These are phyloP conservation scores for Salvelinus sp. DNA, from an alignment of 2,113 vertebrate species.

Conservation along the genomic window DNA sequence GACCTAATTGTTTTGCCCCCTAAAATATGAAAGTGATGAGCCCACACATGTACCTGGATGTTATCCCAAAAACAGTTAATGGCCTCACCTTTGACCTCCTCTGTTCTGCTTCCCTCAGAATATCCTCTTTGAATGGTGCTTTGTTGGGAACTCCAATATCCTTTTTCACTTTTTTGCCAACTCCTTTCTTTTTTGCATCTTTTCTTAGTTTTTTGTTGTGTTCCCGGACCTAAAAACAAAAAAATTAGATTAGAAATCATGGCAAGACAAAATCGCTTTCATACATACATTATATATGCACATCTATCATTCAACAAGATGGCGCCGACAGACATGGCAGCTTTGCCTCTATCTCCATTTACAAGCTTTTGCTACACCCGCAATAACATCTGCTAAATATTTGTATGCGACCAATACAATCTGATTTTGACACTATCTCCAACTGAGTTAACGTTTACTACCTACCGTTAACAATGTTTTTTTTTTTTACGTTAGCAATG, in stretches of 20 bases:
- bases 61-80: conserved; percentile 38
- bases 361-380: no score
- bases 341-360: no score
- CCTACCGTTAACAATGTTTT: no score
- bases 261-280: background rate
- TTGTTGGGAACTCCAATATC: conserved; percentile 85
- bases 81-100: conserved; percentile 80
- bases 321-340: no score
- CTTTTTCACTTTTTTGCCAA: conserved; percentile 78
- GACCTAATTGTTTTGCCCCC: conserved; percentile 61
- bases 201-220: conserved; percentile 87
- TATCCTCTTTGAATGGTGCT: conserved; percentile 92
- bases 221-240: conserved; percentile 81
- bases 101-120: conserved; percentile 89
- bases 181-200: conserved; percentile 85
- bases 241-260: background rate
- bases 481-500: no score
- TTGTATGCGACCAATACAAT: no score
- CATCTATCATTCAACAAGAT: no score
- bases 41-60: conserved; percentile 72
- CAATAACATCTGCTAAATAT: no score
- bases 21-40: background rate
- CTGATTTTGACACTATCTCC: no score
- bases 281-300: no score
- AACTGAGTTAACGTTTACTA: no score